These are phyloP conservation scores for Rosalia funebris DNA, from an alignment of 2,888 invertebrate genomes.

Conservation along the genomic window DNA sequence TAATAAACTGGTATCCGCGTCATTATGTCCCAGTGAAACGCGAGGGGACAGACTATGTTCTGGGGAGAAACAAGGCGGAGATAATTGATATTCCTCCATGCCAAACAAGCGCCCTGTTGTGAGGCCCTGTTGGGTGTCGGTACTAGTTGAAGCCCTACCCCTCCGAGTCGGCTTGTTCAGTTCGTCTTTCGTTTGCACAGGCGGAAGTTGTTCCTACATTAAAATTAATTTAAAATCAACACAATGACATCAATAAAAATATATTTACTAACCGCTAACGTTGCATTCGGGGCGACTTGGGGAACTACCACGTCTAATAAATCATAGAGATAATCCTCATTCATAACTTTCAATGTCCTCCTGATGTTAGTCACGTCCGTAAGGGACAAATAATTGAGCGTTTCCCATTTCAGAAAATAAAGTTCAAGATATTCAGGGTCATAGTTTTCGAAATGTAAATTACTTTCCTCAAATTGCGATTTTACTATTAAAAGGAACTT, in stretches of 20 bases:
- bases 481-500: constrained; percentile 44
- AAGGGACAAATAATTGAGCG: constrained; percentile 45
- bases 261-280: background rate
- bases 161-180: too few species aligned
- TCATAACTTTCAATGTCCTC: constrained; percentile 51
- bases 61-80: background rate
- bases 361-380: constrained; percentile 49
- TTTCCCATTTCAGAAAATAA: constrained; percentile 56
- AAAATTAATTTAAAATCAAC: background rate
- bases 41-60: too few species aligned
- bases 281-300: background rate
- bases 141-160: constrained; percentile 16
- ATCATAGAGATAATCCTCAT: constrained; percentile 43
- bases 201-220: too few species aligned
- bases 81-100: constrained; percentile 20
- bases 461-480: constrained; percentile 43
- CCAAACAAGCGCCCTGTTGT: too few species aligned
- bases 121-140: constrained; percentile 3
- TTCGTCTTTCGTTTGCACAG: too few species aligned
- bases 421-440: constrained; percentile 53
- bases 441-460: constrained; percentile 41
- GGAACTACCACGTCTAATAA: constrained; percentile 20
- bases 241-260: background rate
- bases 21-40: background rate
- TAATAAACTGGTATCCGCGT: too few species aligned